phyloP scores from a whole-genome alignment of 2,888 invertebrate species.

The Aleiodes alternator region DNA sequence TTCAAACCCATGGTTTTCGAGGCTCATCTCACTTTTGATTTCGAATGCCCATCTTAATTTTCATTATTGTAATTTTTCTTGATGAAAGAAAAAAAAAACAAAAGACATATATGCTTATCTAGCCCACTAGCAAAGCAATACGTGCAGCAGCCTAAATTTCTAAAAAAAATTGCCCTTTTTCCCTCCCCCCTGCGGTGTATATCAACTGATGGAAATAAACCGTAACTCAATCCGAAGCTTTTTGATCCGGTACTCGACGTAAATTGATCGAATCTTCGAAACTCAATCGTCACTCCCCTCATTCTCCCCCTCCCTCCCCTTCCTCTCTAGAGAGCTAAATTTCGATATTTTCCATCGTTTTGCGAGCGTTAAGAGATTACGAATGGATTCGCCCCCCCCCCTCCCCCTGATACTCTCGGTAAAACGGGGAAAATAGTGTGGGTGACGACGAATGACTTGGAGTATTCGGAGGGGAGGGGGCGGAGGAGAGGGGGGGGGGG shows the following conservation, averaged over 20 bases:
- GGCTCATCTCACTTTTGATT: too few relatives aligned
- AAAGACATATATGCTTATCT: too few relatives aligned
- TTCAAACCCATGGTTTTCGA: too few relatives aligned
- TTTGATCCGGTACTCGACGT: slow-evolving; percentile 20
- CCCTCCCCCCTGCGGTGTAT: not conserved
- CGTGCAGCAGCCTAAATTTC: too few relatives aligned
- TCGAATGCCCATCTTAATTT: too few relatives aligned
- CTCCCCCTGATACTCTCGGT: slow-evolving; percentile 35
- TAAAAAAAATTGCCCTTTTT: too few relatives aligned
- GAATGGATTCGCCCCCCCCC: slow-evolving; percentile 28
- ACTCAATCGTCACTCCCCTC: slow-evolving; percentile 30
- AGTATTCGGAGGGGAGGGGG: slow-evolving; percentile 12
- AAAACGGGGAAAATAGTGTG: slow-evolving; percentile 37
- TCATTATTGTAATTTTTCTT: too few relatives aligned
- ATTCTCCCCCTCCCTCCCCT: too few relatives aligned
- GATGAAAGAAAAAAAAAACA: too few relatives aligned
- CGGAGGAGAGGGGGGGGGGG: slow-evolving; percentile 24
- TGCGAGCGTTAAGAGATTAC: slow-evolving; percentile 45
- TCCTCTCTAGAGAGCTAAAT: slow-evolving; percentile 3
- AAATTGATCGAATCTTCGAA: slow-evolving; percentile 34
- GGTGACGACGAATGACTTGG: slow-evolving; percentile 6
- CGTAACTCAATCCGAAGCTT: slow-evolving; percentile 17
- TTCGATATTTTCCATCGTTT: slow-evolving; percentile 31
- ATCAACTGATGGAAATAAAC: not conserved
- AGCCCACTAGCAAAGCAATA: too few relatives aligned